Base-by-base conservation (phyloP, 37 sponge, comb jelly and placozoan species). In the Chondrilla cf. caribensis region DNA sequence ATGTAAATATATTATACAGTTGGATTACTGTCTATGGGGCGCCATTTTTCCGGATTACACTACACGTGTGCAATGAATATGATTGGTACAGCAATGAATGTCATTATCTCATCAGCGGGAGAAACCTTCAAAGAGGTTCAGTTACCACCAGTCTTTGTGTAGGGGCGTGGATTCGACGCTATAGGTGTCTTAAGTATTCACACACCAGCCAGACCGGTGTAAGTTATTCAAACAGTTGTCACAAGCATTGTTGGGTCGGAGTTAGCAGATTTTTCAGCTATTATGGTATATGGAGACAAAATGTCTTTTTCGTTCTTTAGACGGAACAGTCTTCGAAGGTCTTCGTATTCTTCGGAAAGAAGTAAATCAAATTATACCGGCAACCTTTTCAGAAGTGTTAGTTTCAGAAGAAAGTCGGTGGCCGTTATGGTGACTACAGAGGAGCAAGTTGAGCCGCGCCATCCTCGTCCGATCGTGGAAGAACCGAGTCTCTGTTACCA, bases 401-500 rank as follows among this genome's bases (percentile, higher is more conserved):
- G 41, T 4, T 21, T 40, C 2, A 39, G 41, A n/a, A 73, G 76
- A 40, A 73, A 40, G 21, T 43, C 76, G 1, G 76, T 73, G 11
- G 43, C 76, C 24, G 43, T 22, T 0, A 73, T 73, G 76, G 76
- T 73, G 41, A 43, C 76, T 22, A 73, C 76, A n/a, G 76, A 73
- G 19, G 44, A 40, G 41, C 42, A 11, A 21, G 21, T 37, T 31
- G 44, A 43, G 76, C 24, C 41, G 25, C 25, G 3, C 1, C 0
- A 37, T n/a, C 76, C 76, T 5, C 21, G 38, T 3, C 25, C 44
- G 2, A 39, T 15, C 22, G 44, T 14, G 21, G 76, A 73, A 2
- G 76, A 73, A 43, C 76, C 76, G 2, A 11, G 38, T 28, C 84
- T 84, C 39, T 41, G 31, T 18, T 95, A 81, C 75, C 86, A 86